Percentiles rank a stretch among this genome's conserved stretches.
Conservation (phyloP, 2,888 invertebrate species). For the Flexamia atlantica region DNA sequence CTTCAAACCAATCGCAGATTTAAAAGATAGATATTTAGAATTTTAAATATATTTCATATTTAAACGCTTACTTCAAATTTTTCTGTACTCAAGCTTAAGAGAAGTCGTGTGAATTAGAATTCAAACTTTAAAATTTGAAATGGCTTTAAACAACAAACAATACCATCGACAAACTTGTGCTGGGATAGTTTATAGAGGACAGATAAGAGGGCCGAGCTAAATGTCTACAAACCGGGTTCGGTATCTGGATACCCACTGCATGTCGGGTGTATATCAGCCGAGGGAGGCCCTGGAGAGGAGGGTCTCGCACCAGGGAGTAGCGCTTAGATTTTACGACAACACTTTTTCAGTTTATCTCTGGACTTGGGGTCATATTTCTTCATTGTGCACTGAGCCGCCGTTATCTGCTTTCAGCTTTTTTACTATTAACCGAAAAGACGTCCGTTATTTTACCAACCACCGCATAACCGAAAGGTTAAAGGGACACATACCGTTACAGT, state of each 20-base stretch:
- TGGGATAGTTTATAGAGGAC: too few relatives aligned
- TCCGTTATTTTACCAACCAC: neutral
- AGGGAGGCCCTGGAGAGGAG: neutral
- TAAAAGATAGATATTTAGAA: too few relatives aligned
- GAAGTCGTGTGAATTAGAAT: too few relatives aligned
- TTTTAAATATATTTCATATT: too few relatives aligned
- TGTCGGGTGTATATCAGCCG: constrained; percentile 5
- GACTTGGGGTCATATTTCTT: constrained; percentile 56
- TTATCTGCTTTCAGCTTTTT: constrained; percentile 49
- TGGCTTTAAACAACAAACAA: too few relatives aligned
- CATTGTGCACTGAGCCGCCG: constrained; percentile 30
- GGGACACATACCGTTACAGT: too few relatives aligned
- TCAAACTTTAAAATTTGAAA: too few relatives aligned
- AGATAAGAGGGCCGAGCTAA: too few relatives aligned
- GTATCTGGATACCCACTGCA: neutral
- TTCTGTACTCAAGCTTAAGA: too few relatives aligned
- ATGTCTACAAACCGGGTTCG: neutral
- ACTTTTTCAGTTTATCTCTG: constrained; percentile 58
- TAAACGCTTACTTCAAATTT: too few relatives aligned
- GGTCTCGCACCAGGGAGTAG: constrained; percentile 5
- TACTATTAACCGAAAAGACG: constrained; percentile 11
- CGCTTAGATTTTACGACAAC: constrained; percentile 58
- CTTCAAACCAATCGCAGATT: too few relatives aligned
- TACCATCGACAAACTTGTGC: too few relatives aligned
- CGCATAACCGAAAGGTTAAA: neutral